Evolutionary conservation across 2,113 vertebrate genomes (phyloP).

Genomic region (Apodemus sylvaticus): DNA sequence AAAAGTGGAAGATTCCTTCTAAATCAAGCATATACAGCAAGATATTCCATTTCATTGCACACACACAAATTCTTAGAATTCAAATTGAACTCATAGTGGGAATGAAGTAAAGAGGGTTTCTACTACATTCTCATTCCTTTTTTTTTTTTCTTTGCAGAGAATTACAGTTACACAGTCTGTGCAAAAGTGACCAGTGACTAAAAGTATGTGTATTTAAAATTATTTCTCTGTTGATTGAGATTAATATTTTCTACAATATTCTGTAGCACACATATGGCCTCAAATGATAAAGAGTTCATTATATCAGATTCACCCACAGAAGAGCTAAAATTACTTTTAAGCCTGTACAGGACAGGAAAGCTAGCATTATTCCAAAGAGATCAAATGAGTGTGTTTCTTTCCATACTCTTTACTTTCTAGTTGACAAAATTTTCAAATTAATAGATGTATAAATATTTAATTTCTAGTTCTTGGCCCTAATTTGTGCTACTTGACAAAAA

Average conservation of each 20-base stretch:
- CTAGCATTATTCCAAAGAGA: too few relatives aligned
- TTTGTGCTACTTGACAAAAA: not conserved
- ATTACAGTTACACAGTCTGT: not conserved
- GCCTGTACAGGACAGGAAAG: too few relatives aligned
- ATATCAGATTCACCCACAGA: not conserved
- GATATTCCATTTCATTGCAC: not conserved
- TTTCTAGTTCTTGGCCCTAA: not conserved
- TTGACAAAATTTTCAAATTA: too few relatives aligned
- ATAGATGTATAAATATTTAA: not conserved
- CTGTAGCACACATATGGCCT: too few relatives aligned
- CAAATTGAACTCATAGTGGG: not conserved
- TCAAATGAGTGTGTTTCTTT: not conserved
- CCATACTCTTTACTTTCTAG: not conserved
- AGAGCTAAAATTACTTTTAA: not conserved
- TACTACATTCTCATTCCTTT: not conserved
- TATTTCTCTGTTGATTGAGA: not conserved
- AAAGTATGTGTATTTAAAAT: not conserved
- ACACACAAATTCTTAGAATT: not conserved
- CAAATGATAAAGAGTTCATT: not conserved
- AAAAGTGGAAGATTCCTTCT: not conserved
- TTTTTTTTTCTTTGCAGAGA: too few relatives aligned
- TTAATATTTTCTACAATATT: not conserved
- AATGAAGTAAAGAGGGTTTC: not conserved
- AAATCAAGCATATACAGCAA: not conserved
- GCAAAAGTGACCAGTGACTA: accelerated